Evolutionary conservation across 1,140 invertebrate genomes (phyloP).

Genomic region (Ptiloglossa arizonensis): DNA sequence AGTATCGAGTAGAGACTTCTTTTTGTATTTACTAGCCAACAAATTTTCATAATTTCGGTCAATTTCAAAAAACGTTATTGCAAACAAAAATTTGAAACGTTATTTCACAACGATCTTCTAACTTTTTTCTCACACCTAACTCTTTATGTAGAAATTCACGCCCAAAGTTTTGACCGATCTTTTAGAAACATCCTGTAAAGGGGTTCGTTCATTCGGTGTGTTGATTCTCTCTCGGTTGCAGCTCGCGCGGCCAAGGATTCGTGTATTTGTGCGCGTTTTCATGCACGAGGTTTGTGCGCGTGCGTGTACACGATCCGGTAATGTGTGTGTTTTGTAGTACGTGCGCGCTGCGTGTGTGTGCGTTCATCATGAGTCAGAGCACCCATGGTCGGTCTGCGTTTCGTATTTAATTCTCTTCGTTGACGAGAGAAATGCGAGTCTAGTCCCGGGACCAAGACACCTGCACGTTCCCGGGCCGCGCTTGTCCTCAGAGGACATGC

Average conservation of each 20-base stretch:
- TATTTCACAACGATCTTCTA: too few species aligned
- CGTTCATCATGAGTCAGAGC: slow-evolving; percentile 70
- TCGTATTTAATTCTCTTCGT: slow-evolving; percentile 65
- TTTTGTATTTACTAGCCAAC: too few species aligned
- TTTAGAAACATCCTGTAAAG: slow-evolving; percentile 21
- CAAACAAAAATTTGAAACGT: too few species aligned
- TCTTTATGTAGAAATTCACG: too few species aligned
- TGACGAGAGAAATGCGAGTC: slow-evolving; percentile 56
- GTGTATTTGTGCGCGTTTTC: slow-evolving; percentile 37
- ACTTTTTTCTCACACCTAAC: too few species aligned
- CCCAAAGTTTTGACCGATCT: background rate
- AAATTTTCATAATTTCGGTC: too few species aligned
- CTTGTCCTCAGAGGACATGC: slow-evolving; percentile 55
- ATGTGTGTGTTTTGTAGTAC: background rate
- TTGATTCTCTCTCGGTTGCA: slow-evolving; percentile 11
- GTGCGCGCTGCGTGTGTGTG: slow-evolving; percentile 39
- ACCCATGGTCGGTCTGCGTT: slow-evolving; percentile 64
- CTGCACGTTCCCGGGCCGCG: slow-evolving; percentile 41
- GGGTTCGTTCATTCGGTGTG: background rate
- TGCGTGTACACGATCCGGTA: background rate
- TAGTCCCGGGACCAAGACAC: slow-evolving; percentile 43
- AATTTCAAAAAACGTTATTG: too few species aligned
- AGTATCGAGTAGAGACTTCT: too few species aligned
- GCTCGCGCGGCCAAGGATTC: slow-evolving; percentile 27
- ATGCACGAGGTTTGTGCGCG: slow-evolving; percentile 2